These are phyloP conservation scores for Lepidothrix coronata DNA, from an alignment of 2,113 vertebrate genomes.

Conservation along the genomic window DNA sequence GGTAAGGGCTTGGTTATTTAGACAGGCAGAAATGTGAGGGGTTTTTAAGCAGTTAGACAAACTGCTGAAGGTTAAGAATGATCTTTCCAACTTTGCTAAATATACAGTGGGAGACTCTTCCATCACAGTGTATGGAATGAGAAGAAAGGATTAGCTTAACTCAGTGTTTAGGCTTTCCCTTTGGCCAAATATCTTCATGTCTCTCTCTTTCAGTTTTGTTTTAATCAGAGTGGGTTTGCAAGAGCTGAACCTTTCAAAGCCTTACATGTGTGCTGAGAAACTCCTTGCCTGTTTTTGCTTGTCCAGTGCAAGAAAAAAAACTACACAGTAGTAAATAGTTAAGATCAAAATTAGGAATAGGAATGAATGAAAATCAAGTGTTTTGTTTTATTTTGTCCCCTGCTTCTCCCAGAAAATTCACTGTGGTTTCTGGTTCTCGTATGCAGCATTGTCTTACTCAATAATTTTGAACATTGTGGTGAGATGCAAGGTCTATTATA, in stretches of 20 bases:
- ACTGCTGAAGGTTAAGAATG: not conserved
- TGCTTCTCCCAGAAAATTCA: not conserved
- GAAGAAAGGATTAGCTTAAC: not conserved
- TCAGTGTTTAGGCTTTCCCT: not conserved
- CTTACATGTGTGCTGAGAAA: not conserved
- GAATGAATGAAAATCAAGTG: not conserved
- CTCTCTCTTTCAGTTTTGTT: not conserved
- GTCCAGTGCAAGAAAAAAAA: not conserved
- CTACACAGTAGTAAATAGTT: not conserved
- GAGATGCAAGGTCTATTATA: not conserved
- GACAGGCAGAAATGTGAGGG: not conserved
- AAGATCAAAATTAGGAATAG: not conserved
- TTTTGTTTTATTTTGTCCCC: not conserved
- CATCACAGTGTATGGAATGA: not conserved
- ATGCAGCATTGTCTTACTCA: not conserved
- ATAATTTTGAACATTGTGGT: not conserved
- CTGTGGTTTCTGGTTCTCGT: not conserved
- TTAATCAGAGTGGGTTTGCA: not conserved
- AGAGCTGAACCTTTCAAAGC: not conserved
- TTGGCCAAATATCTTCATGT: not conserved
- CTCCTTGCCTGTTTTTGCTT: not conserved
- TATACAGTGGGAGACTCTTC: not conserved
- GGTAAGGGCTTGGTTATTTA: not conserved
- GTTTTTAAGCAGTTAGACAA: not conserved
- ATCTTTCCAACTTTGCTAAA: not conserved